These are phyloP conservation scores for Aricia agestis DNA, from an alignment of 1,140 invertebrate species.

Conservation along the genomic window DNA sequence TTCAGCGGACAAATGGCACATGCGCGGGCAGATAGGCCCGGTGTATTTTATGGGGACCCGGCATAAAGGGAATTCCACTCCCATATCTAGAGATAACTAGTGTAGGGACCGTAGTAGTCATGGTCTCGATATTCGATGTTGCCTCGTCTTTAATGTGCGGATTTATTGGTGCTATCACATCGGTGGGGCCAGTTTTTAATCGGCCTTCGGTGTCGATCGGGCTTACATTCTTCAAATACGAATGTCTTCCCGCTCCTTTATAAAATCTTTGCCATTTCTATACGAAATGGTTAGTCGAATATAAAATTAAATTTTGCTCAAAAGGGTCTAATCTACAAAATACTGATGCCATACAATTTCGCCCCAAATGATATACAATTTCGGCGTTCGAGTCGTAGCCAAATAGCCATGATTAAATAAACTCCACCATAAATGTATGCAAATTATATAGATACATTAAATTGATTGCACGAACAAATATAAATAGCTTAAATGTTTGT, in stretches of 20 bases:
- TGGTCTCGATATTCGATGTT: constrained; percentile 30
- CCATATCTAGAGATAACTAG: constrained; percentile 48
- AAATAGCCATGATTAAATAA: constrained; percentile 8
- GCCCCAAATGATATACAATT: neutral
- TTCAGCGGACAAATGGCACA: constrained; percentile 66
- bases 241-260: too few species aligned
- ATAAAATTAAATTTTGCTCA: neutral
- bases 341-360: neutral
- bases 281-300: neutral
- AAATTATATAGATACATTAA: constrained; percentile 34
- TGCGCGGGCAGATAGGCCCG: constrained; percentile 55
- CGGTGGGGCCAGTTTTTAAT: neutral
- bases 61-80: constrained; percentile 52
- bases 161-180: constrained; percentile 17
- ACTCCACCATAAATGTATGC: neutral
- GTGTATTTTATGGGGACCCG: constrained; percentile 57
- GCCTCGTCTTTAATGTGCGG: constrained; percentile 26
- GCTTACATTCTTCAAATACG: too few species aligned
- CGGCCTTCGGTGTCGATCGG: too few species aligned
- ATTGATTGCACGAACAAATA: constrained; percentile 39
- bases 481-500: constrained; percentile 36
- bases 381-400: neutral
- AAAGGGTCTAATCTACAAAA: neutral
- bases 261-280: too few species aligned
- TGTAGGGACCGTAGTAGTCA: constrained; percentile 37